Percentiles rank a stretch among this genome's conserved stretches.
Conservation (phyloP, 2,888 invertebrate genomes). For the Ochropleura leucogaster region DNA sequence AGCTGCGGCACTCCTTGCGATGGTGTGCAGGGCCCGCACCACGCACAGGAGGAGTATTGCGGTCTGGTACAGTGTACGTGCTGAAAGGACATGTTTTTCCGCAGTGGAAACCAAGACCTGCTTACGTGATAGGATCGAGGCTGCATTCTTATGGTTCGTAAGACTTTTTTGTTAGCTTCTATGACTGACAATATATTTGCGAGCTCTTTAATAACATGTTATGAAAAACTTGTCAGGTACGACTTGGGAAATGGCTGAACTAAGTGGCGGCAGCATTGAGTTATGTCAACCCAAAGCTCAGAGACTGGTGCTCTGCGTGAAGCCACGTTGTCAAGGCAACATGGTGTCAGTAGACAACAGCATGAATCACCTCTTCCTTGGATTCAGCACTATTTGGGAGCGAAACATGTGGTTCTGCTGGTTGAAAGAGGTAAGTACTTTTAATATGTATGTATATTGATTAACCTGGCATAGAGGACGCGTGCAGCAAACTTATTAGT, state of each 20-base stretch:
- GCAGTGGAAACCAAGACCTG: slow-evolving; percentile 92
- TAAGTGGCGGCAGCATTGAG: slow-evolving; percentile 86
- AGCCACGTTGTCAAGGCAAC: slow-evolving; percentile 84
- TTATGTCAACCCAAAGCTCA: slow-evolving; percentile 86
- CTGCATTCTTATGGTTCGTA: slow-evolving; percentile 90
- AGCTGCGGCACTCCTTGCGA: slow-evolving; percentile 91
- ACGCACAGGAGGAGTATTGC: slow-evolving; percentile 83
- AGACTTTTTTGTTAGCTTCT: background rate
- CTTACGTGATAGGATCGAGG: slow-evolving; percentile 91
- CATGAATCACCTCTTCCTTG: slow-evolving; percentile 91
- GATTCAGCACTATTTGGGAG: slow-evolving; percentile 92
- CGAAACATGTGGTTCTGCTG: slow-evolving; percentile 92
- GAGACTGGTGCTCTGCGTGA: slow-evolving; percentile 85
- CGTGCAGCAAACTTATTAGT: slow-evolving; percentile 42
- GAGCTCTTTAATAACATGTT: slow-evolving; percentile 7
- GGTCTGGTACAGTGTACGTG: slow-evolving; percentile 90
- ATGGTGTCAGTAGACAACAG: slow-evolving; percentile 75
- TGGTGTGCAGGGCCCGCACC: slow-evolving; percentile 92
- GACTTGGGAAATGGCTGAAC: slow-evolving; percentile 84
- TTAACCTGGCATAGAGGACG: slow-evolving; percentile 31
- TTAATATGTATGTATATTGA: slow-evolving; percentile 22
- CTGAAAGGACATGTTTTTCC: slow-evolving; percentile 93
- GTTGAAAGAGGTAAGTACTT: slow-evolving; percentile 90
- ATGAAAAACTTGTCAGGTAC: slow-evolving; percentile 73
- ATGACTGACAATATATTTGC: background rate